These are phyloP conservation scores for Sitodiplosis mosellana DNA, from an alignment of 1,140 invertebrate genomes.

Conservation along the genomic window DNA sequence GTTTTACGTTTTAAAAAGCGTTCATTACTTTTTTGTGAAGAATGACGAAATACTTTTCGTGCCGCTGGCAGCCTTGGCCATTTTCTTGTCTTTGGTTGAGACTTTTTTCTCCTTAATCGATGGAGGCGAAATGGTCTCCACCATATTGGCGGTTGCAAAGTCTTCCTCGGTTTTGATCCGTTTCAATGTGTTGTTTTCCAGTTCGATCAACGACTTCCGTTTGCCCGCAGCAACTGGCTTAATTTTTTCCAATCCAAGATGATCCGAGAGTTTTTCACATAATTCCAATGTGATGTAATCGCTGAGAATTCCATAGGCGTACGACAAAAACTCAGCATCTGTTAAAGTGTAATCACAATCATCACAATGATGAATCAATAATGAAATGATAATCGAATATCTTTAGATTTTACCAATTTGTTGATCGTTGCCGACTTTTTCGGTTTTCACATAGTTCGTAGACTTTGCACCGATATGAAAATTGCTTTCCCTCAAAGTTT, in stretches of 20 bases:
- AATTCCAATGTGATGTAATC: conserved; percentile 49
- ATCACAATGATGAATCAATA: conserved; percentile 16
- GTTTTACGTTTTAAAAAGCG: not conserved
- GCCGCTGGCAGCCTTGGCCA: conserved; percentile 50
- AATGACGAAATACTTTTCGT: conserved; percentile 56
- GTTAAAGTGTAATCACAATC: conserved; percentile 41
- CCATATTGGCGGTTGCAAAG: conserved; percentile 9
- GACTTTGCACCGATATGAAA: conserved; percentile 53
- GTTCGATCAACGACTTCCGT: conserved; percentile 29
- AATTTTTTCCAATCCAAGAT: conserved; percentile 38
- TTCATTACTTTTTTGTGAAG: conserved; percentile 32
- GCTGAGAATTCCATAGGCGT: conserved; percentile 43
- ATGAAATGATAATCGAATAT: not conserved
- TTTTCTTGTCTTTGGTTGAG: conserved; percentile 46
- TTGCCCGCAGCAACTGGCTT: conserved; percentile 31
- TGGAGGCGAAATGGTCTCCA: conserved; percentile 8
- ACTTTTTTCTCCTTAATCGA: conserved; percentile 25
- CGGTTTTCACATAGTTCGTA: conserved; percentile 47
- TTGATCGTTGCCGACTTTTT: conserved; percentile 29
- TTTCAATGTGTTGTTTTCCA: conserved; percentile 23
- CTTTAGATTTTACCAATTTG: conserved; percentile 6
- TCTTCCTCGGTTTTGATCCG: conserved; percentile 11
- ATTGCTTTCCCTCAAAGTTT: conserved; percentile 42
- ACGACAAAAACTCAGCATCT: not conserved
- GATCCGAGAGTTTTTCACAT: conserved; percentile 35